These are phyloP conservation scores for Atherinosoma microstoma DNA, from an alignment of 2,797 vertebrate genomes.

Conservation along the genomic window DNA sequence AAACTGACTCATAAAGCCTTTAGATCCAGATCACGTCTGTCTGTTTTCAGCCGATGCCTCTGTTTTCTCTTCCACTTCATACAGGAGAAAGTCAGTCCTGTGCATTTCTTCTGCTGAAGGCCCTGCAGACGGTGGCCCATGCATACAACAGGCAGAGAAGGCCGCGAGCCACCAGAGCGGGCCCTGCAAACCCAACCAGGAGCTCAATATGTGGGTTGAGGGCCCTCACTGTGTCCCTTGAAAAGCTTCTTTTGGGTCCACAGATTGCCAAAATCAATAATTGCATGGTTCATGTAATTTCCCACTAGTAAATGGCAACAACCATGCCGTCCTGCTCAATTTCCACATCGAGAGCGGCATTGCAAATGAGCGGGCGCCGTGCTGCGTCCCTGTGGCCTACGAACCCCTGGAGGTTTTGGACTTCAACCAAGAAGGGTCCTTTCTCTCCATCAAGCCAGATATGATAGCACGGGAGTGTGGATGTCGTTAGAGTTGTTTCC, in stretches of 20 bases:
- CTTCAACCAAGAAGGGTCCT: conserved; percentile 76
- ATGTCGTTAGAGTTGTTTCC: conserved; percentile 80
- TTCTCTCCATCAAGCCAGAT: conserved; percentile 84
- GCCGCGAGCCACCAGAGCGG: conserved; percentile 79
- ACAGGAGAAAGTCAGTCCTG: conserved; percentile 83
- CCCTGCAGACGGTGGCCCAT: conserved; percentile 85
- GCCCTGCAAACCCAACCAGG: conserved; percentile 54
- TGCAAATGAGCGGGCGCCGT: conserved; percentile 83
- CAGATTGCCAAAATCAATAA: conserved; percentile 86
- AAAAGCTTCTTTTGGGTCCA: conserved; percentile 81
- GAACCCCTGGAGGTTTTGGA: conserved; percentile 86
- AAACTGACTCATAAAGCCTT: not conserved
- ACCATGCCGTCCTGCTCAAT: conserved; percentile 90
- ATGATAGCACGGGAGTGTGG: conserved; percentile 92
- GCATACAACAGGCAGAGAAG: conserved; percentile 80
- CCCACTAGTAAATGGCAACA: conserved; percentile 85
- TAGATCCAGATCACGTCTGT: not conserved
- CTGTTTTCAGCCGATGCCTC: not conserved
- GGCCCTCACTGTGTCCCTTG: conserved; percentile 87
- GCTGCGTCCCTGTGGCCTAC: conserved; percentile 93
- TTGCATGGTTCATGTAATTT: conserved; percentile 88
- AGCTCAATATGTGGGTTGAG: conserved; percentile 81
- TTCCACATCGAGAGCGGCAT: conserved; percentile 81
- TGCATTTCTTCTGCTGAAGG: conserved; percentile 90
- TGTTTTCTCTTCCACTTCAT: conserved; percentile 23